Percentiles rank a stretch among this genome's conserved stretches.
Evolutionary conservation across 2,113 vertebrate species (phyloP).

Genomic region (Corythoichthys haematopterus): DNA sequence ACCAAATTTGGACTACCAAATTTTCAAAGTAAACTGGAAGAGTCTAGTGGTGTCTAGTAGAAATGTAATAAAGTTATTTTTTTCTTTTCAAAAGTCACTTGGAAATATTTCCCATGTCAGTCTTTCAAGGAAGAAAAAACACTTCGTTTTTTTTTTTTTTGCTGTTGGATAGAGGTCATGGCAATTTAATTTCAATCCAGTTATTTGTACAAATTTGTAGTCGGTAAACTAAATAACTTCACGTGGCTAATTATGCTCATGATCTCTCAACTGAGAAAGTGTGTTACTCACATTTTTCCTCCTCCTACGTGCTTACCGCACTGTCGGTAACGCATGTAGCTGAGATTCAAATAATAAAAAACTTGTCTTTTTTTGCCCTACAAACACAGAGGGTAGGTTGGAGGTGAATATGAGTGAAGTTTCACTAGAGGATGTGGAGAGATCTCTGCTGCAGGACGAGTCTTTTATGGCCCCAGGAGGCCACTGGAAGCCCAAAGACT

Average conservation of each 20-base stretch:
- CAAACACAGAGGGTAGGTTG: slow-evolving; percentile 80
- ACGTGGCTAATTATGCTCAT: background rate
- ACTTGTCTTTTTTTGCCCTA: background rate
- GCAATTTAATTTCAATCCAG: slow-evolving; percentile 13
- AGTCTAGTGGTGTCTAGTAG: no score
- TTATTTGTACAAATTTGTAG: slow-evolving; percentile 15
- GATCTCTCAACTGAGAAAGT: background rate
- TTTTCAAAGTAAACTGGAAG: no score
- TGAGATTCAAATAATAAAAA: slow-evolving; percentile 5
- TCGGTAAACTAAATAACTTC: slow-evolving; percentile 7
- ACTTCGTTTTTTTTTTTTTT: background rate
- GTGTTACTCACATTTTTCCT: background rate
- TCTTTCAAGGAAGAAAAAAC: no score
- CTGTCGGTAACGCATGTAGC: background rate
- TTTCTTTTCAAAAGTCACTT: no score
- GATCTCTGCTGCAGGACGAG: slow-evolving; percentile 73
- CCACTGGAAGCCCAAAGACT: slow-evolving; percentile 89
- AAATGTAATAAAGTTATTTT: no score
- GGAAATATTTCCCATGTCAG: no score
- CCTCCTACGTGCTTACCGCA: background rate
- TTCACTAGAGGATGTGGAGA: slow-evolving; percentile 82
- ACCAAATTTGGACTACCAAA: no score
- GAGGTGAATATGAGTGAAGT: slow-evolving; percentile 94
- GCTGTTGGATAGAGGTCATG: background rate
- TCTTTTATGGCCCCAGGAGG: slow-evolving; percentile 78